phyloP scores from a whole-genome alignment of 64 coral and sea anemone species.

The Dendrophyllia cribrosa region DNA sequence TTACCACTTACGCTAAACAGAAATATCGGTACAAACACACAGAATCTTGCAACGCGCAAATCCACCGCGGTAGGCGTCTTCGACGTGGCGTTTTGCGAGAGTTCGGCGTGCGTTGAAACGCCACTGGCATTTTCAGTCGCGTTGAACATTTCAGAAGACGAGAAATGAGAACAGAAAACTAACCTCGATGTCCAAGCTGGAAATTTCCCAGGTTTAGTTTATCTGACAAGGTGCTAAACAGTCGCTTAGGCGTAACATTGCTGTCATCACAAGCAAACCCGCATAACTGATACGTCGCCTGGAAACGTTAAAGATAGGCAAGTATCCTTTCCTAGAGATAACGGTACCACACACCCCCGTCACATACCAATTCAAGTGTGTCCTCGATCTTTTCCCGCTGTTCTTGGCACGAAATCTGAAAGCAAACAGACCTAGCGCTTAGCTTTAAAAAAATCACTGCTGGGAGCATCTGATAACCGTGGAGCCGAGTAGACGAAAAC shows the following conservation, averaged over 20 bases:
- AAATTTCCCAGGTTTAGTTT: neutral
- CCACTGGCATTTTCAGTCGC: neutral
- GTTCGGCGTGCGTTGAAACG: neutral
- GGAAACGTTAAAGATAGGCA: too few relatives aligned
- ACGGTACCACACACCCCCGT: neutral
- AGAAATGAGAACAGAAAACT: neutral
- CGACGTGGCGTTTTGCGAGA: neutral
- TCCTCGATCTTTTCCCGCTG: too few relatives aligned
- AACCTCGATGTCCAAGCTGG: neutral
- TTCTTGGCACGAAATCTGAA: neutral
- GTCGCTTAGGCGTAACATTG: neutral
- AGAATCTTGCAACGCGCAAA: slow-evolving; percentile 60
- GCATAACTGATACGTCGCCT: neutral
- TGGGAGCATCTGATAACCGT: neutral
- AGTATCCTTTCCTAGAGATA: neutral
- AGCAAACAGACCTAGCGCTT: neutral
- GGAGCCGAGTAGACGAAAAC: neutral
- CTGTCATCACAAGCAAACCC: neutral
- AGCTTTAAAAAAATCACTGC: neutral
- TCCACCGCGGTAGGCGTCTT: neutral
- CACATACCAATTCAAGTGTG: too few relatives aligned
- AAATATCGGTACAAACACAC: slow-evolving; percentile 69
- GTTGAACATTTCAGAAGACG: neutral
- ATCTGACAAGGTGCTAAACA: slow-evolving; percentile 11
- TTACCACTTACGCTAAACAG: slow-evolving; percentile 80